Evolutionary conservation across 2,888 invertebrate genomes (phyloP), one percentile per base, ranked within the genome.

Genomic region (Drosophila flavopinicola): DNA sequence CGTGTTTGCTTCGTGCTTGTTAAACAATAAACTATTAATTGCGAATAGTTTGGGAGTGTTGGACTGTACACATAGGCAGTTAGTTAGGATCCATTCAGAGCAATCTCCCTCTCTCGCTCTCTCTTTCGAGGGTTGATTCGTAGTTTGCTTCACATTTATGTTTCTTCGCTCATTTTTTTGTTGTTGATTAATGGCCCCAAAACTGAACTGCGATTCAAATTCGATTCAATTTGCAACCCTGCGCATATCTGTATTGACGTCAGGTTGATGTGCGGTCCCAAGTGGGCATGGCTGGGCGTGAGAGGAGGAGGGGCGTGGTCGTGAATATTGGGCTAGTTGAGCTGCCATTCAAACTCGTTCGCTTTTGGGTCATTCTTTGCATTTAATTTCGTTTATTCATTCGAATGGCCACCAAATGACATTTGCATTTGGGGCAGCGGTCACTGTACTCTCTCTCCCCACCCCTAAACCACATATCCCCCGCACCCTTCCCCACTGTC

Each of bases 311-410:
- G 9, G 20, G 3, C 7, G 35, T 24, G 24, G 64, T 44, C 39
- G 52, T 44, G 52, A 29, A 32, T 10, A 23, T 15, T 25, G 29
- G 25, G 27, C 68, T 67, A 66, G 68, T 74, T 71, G 69, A 44
- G 68, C 73, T 77, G 63, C 61, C 69, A 70, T 80, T 67, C 61
- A 75, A 85, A 79, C 72, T 72, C 78, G 65, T 76, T 84, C 47
- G 33, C 39, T 54, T 66, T 49, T 54, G 59, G 45, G 42, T 58
- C 51, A 66, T 69, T 78, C 75, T 76, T 79, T 69, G 69, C 78
- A 73, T 89, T 89, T 88, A 88, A 88, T 88, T 89, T 89, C 88
- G 86, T 89, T 89, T 89, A 89, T 89, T 89, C 88, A 89, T 87
- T 86, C 86, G 85, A 88, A 78, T 88, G 87, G 80, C 89, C 90